phyloP scores from a whole-genome alignment of 2,888 invertebrate genomes.

The Deroplatys truncata region DNA sequence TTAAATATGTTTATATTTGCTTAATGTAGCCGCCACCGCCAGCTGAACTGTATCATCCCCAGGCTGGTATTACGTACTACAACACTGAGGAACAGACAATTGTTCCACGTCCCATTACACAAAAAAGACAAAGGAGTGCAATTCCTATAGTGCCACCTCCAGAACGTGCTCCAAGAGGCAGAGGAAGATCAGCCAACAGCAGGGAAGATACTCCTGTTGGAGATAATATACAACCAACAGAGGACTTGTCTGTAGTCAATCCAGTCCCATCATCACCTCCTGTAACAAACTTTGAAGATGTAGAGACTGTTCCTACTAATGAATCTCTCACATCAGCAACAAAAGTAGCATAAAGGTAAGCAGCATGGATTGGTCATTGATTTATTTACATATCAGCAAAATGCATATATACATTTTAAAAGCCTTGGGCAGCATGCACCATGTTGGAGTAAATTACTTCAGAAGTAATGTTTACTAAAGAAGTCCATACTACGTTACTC shows the following conservation, averaged over 20 bases:
- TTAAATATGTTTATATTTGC: not conserved
- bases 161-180: conserved; percentile 26
- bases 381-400: too few relatives aligned
- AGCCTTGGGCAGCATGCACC: too few relatives aligned
- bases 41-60: conserved; percentile 35
- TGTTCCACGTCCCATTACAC: conserved; percentile 33
- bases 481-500: too few relatives aligned
- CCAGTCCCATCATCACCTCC: not conserved
- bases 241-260: not conserved
- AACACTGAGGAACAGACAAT: conserved; percentile 35
- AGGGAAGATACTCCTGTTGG: not conserved
- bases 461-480: too few relatives aligned
- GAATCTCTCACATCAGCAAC: not conserved
- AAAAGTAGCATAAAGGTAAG: conserved; percentile 5
- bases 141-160: conserved; percentile 40
- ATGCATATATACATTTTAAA: too few relatives aligned
- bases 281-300: not conserved
- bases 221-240: not conserved
- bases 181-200: conserved; percentile 3
- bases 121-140: conserved; percentile 37
- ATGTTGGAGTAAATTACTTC: too few relatives aligned
- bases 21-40: conserved; percentile 18
- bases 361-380: too few relatives aligned
- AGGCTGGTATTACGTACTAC: conserved; percentile 37
- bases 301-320: not conserved